These are phyloP conservation scores for Ambastaia sidthimunki DNA, from an alignment of 2,797 vertebrate genomes.

Conservation along the genomic window DNA sequence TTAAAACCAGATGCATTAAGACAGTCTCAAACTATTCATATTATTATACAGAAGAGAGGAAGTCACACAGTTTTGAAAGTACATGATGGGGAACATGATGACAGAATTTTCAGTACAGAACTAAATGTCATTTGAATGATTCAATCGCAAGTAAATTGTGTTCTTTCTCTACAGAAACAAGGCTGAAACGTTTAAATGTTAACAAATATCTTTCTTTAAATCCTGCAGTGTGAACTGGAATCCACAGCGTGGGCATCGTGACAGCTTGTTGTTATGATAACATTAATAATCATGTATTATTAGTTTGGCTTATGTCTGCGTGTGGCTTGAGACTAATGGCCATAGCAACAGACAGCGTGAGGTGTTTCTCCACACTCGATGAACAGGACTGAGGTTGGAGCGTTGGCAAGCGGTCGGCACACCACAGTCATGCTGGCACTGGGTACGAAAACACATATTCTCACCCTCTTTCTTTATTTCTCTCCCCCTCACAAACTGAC, in stretches of 20 bases:
- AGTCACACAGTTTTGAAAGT: too few species aligned
- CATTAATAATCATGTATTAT: constrained; percentile 54
- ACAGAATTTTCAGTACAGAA: background rate
- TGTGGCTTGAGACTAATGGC: constrained; percentile 58
- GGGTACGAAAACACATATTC: constrained; percentile 46
- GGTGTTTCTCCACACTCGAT: constrained; percentile 50
- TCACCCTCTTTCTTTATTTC: constrained; percentile 59
- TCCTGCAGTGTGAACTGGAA: constrained; percentile 12
- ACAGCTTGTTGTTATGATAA: constrained; percentile 39
- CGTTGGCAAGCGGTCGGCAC: constrained; percentile 56
- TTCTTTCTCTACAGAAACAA: constrained; percentile 8
- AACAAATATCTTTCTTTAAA: constrained; percentile 25
- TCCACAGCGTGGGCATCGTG: constrained; percentile 21
- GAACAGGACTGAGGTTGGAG: constrained; percentile 58
- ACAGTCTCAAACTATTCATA: too few species aligned
- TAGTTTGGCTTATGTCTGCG: constrained; percentile 21
- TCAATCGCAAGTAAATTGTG: background rate
- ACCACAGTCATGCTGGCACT: constrained; percentile 43
- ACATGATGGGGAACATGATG: too few species aligned
- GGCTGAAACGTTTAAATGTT: background rate
- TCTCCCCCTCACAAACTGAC: constrained; percentile 57
- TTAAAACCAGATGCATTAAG: too few species aligned
- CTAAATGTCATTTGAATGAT: background rate
- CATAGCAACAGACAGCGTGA: constrained; percentile 59
- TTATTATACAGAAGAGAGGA: too few species aligned